Evolutionary conservation across 2,888 invertebrate species (phyloP), one percentile per base, ranked within the genome.

Genomic region (Mylabris sibirica): DNA sequence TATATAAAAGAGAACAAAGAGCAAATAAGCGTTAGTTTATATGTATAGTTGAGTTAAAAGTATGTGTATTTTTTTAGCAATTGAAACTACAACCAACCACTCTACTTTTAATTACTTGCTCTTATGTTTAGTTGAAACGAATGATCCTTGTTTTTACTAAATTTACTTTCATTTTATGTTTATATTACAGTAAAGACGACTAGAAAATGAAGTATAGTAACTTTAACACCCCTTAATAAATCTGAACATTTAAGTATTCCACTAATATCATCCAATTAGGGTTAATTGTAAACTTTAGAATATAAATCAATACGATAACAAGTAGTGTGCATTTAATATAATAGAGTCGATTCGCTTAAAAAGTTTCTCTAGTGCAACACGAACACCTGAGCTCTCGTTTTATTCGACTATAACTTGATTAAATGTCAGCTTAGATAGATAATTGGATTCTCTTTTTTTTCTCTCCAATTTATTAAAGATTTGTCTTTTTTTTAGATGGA

Each of bases 71-170:
- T 49, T 53, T 53, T 53, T 53, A 6, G 11, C n/a, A 17, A 44
- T 44, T 44, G 17, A 44, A 53, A 53, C 22, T 12, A 22, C 22
- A 53, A 53, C 12, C 53, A 53, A 2, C 22, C 53, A 53, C 53
- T 53, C 11, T 22, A 53, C 1, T 53, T 44, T 53, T 53, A 53
- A 53, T 53, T 53, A 57, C 57, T 17, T n/a, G 14, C 57, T 57
- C 57, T 57, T 57, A n/a, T 14, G 57, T 4, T 57, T 26, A 14
- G 24, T 57, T 26, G 12, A 14, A 57, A 57, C 26, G 24, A 57
- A 57, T 57, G 57, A 26, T 26, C 14, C 26, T 57, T 26, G 57
- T 57, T 57, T 57, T 57, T 24, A 57, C 24, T 57, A 57, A 22
- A 57, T 57, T 57, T 57, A 57, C 57, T 12, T 24, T 57, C 3